Percentiles rank a stretch among this genome's conserved stretches.
Conservation (phyloP, 2,888 invertebrate species). For the Troides oblongomaculatus region DNA sequence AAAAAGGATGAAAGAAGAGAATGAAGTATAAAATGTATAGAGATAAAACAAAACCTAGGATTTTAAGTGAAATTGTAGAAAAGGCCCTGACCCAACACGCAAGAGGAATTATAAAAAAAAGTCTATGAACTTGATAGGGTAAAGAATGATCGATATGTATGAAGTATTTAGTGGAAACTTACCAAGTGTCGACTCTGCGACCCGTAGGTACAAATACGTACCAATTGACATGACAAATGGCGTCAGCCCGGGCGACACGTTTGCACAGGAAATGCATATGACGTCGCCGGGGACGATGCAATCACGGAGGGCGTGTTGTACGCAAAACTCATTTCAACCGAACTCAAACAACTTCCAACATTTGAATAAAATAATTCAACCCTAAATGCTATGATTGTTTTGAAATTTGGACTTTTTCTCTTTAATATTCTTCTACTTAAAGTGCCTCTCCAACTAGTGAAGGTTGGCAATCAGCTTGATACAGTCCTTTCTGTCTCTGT, state of each 20-base stretch:
- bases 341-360: not conserved
- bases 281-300: not conserved
- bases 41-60: too few relatives aligned
- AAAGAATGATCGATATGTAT: not conserved
- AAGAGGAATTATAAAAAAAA: too few relatives aligned
- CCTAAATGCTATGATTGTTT: not conserved
- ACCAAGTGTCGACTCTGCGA: not conserved
- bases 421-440: too few relatives aligned
- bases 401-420: too few relatives aligned
- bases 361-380: not conserved
- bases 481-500: too few relatives aligned
- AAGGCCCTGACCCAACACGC: too few relatives aligned
- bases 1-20: too few relatives aligned
- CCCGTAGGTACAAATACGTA: not conserved
- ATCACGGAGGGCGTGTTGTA: not conserved
- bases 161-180: not conserved
- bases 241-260: slow-evolving; percentile 1
- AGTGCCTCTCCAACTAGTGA: too few relatives aligned
- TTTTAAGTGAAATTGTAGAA: too few relatives aligned
- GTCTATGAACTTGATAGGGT: not conserved
- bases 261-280: slow-evolving; percentile 8
- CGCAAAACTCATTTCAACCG: slow-evolving; percentile 2
- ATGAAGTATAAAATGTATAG: too few relatives aligned
- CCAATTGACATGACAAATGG: slow-evolving; percentile 9
- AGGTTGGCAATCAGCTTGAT: too few relatives aligned